Base-by-base conservation (phyloP, 1,140 invertebrate genomes). In the Diabrotica undecimpunctata region DNA sequence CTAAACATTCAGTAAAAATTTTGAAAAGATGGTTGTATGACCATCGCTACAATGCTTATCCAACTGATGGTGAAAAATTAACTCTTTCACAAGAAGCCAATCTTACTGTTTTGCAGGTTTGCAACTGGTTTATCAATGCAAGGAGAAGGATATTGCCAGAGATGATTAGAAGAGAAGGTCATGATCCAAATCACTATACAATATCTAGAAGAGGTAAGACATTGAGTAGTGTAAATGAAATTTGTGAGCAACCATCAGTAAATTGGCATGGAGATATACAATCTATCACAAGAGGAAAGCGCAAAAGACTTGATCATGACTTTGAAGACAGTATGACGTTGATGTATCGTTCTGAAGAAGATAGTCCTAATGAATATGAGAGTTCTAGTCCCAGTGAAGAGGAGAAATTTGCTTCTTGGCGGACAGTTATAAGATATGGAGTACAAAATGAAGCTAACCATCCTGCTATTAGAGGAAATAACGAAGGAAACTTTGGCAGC, bases 101-200 rank as follows among this genome's bases (percentile, higher is more conserved):
- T 74, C 82, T 98, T 4, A 95, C 93, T 0, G 88, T 96, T 0
- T 81, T 96, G 9, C 93, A 46, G 41, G 93, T 97, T 0, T 96
- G 93, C 80, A 98, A 98, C 79, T 98, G 95, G 95, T 98, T 97
- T 74, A 97, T 98, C 64, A 98, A 98, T 78, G 95, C 95, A 0
- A 86, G 95, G 5, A 84, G 95, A 10, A 84, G 95, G 50, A 93
- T 97, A 69, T 79, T 98, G 46, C 95, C 95, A 0, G 93, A 96
- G 75, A 95, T 97, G 86, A 95, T 97, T 50, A 83, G 92, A 2
- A 86, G 89, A 12, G 95, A 97, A 77, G 95, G 95, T 0, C 90
- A 95, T 67, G 93, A 98, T 80, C 95, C 95, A 0, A 80, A 92
- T 37, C 89, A 94, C 71, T 98, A 91, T 75, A 97, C 93, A 0